Conservation (phyloP, 2,888 invertebrate species). For the Lissonota sp. region DNA sequence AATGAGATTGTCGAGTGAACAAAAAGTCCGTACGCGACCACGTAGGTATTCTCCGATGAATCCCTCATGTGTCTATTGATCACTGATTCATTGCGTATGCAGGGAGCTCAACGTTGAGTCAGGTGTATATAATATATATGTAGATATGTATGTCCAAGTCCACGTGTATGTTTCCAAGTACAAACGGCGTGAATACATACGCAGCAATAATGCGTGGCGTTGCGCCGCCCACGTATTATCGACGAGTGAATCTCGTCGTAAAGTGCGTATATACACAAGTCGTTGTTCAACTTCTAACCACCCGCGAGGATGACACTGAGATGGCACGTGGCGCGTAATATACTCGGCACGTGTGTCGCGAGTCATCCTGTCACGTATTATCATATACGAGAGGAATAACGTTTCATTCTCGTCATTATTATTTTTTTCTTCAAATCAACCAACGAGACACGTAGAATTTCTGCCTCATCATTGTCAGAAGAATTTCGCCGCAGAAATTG, state of each 20-base stretch:
- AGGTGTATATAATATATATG: too few species aligned
- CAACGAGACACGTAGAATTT: background rate
- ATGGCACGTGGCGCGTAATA: conserved; percentile 63
- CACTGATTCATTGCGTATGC: conserved; percentile 54
- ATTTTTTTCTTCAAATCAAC: background rate
- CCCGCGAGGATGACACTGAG: conserved; percentile 41
- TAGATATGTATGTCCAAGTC: too few species aligned
- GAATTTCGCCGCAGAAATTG: too few species aligned
- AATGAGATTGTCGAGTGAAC: conserved; percentile 26
- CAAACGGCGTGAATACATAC: conserved; percentile 25
- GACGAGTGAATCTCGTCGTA: conserved; percentile 33
- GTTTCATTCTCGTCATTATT: background rate
- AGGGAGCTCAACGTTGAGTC: conserved; percentile 51
- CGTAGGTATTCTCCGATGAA: conserved; percentile 8
- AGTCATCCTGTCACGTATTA: conserved; percentile 64
- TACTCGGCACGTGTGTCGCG: conserved; percentile 52
- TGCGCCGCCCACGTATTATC: conserved; percentile 55
- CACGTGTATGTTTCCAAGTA: conserved; percentile 37
- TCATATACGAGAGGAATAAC: conserved; percentile 17
- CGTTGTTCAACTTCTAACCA: conserved; percentile 57
- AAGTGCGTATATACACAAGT: conserved; percentile 40
- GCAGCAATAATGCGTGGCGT: conserved; percentile 52
- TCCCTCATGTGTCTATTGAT: conserved; percentile 48
- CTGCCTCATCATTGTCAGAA: background rate
- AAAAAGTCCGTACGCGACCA: background rate